These are phyloP conservation scores for Pocota personata DNA, from an alignment of 2,888 invertebrate genomes.

Conservation along the genomic window DNA sequence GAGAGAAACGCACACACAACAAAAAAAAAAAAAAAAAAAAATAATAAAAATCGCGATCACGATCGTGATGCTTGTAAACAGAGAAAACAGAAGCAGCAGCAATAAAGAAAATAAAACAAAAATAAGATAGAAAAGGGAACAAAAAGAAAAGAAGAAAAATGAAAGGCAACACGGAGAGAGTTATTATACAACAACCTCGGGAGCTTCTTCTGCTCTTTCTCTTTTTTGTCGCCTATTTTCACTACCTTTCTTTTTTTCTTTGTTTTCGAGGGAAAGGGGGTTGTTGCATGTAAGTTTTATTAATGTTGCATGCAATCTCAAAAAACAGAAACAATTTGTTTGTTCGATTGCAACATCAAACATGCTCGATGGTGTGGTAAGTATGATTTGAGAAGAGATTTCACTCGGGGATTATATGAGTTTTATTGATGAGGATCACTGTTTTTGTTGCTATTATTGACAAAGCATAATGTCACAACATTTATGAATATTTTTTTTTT, in stretches of 20 bases:
- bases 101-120: neutral
- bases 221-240: conserved; percentile 45
- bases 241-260: conserved; percentile 52
- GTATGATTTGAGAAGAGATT: conserved; percentile 13
- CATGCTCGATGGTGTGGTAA: conserved; percentile 37
- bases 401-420: conserved; percentile 28
- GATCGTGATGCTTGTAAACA: conserved; percentile 39
- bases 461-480: conserved; percentile 32
- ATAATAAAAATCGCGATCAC: neutral
- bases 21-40: neutral
- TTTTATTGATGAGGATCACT: conserved; percentile 26
- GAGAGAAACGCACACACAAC: conserved; percentile 15
- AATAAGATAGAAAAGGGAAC: conserved; percentile 24
- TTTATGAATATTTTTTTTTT: conserved; percentile 17
- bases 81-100: conserved; percentile 41
- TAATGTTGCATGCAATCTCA: conserved; percentile 4
- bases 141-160: conserved; percentile 25
- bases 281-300: neutral
- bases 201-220: conserved; percentile 48
- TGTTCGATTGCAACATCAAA: conserved; percentile 50
- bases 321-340: neutral
- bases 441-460: conserved; percentile 16
- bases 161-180: conserved; percentile 63
- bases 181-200: conserved; percentile 65
- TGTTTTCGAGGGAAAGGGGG: neutral